Base-by-base conservation (phyloP, 92 coral and sea anemone genomes). In the Montipora capitata region DNA sequence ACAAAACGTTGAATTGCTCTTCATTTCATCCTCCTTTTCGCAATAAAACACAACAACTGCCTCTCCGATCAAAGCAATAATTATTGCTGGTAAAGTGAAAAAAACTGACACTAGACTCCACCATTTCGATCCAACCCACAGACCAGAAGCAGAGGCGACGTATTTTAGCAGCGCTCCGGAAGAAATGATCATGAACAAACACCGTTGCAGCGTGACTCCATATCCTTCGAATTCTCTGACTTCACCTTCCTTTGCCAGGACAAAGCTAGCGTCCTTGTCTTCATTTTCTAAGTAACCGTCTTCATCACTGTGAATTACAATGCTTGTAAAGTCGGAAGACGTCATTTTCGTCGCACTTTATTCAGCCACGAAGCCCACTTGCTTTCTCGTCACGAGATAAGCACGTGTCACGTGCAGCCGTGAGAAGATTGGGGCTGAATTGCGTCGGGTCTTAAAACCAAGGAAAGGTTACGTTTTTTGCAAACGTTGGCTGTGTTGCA, bases 1-100 rank as follows among this genome's bases (percentile, higher is more conserved):
- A 69, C 90, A 86, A 70, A 86, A 86, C 14, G 90, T 68, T 54
- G 59, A 8, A 16, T 79, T 13, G 56, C 70, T 78, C n/a, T 56
- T 54, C 41, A 41, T 74, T 20, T 5, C 15, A 18, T 72, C 15
- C 11, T 75, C 27, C 51, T 81, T 61, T 20, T 27, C 67, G 27
- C 90, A 86, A 42, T 40, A 75, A 57, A 86, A 86, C 13, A 52
- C 61, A 42, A 86, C 15, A 10, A 70, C 52, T 58, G 65, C 70
- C 49, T 44, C 74, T 12, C 85, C 85, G 59, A 68, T 72, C 27
- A 71, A 57, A 20, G 61, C 10, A 3, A 79, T 58, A 27, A 87
- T 15, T 0, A 79, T 13, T 16, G 79, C 39, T 45, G 86, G 91
- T 39, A 87, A 3, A 0, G 85, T 70, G 4, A 87, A 42, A 5